A percentile compares a stretch with the other conserved stretches of the same genome.
Conservation (phyloP, 2,888 invertebrate genomes). For the Drosophila greeni region DNA sequence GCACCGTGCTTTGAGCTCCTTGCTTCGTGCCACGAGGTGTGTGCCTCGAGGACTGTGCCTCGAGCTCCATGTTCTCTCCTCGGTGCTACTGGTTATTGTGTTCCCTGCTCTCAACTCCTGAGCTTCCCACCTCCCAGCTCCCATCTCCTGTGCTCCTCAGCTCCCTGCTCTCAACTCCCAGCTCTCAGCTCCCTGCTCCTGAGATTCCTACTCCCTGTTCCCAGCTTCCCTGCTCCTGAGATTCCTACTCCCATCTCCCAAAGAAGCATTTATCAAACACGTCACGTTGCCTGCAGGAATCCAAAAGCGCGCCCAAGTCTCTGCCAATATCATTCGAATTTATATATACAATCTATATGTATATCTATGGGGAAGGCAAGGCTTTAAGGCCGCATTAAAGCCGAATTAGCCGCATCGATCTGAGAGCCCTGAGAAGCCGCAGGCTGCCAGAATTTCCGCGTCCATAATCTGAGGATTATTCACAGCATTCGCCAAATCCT, state of each 20-base stretch:
- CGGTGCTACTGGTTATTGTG: too few species aligned
- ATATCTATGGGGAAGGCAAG: background rate
- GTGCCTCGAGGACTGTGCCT: too few species aligned
- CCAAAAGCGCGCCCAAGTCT: background rate
- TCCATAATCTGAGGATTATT: slow-evolving; percentile 33
- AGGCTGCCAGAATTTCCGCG: slow-evolving; percentile 9
- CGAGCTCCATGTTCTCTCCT: too few species aligned
- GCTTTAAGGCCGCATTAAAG: slow-evolving; percentile 21
- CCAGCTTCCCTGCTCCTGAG: background rate
- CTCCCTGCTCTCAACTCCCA: background rate
- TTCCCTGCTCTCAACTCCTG: background rate
- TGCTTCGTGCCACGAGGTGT: background rate
- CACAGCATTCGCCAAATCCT: slow-evolving; percentile 10
- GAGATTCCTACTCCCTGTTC: background rate
- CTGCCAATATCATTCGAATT: slow-evolving; percentile 1
- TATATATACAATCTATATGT: background rate
- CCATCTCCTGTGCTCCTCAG: background rate
- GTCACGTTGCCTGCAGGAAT: slow-evolving; percentile 18
- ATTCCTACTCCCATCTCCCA: too few species aligned
- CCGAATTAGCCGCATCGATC: slow-evolving; percentile 33
- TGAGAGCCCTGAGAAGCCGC: slow-evolving; percentile 3
- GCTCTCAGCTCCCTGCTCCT: too few species aligned
- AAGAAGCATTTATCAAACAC: slow-evolving; percentile 18
- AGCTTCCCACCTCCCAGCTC: too few species aligned
- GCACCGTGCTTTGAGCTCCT: too few species aligned